Base-by-base conservation (phyloP, 1,140 invertebrate genomes). In the Drosophila sp. region DNA sequence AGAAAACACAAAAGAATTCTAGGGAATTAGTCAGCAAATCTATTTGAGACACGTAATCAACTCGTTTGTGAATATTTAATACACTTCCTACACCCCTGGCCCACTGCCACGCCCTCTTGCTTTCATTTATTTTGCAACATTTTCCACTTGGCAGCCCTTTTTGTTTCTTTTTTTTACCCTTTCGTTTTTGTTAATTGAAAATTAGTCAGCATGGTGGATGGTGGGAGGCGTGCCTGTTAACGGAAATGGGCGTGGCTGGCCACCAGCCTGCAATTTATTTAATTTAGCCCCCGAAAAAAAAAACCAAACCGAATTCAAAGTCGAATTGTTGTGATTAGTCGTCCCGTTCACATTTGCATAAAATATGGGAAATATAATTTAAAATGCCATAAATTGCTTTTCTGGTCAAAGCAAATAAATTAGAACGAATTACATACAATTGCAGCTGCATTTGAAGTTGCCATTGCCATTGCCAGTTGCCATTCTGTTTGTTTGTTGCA, bases 1-100 rank as follows among this genome's bases (percentile, higher is more conserved):
- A 50, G 17, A 3, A 44, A 6, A n/a, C 17, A 50, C 23, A 54
- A 73, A 57, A 50, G 50, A 80, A 75, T 79, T 76, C 69, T 40
- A 65, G 60, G 76, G 75, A 73, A 71, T 66, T 66, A 44, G 29
- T 69, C 25, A 66, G 66, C 67, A 82, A 87, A 87, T 89, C 80
- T 84, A 89, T 84, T 69, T 78, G 77, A 89, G 77, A 89, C 84
- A 89, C 78, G 84, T 89, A 89, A 89, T 89, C 84, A 89, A 79
- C 84, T 89, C 85, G 84, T 89, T 89, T 90, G 77, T 80, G 80
- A 70, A 84, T 86, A 85, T 66, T 85, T 80, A 63, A 74, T 60
- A 10, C 47, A 25, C 61, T 41, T 17, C 17, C 33, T 11, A 33
- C 23, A 62, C 27, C 57, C 33, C 35, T 11, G 4, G 0, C 29